Percentiles rank a stretch among this genome's conserved stretches.
These are phyloP conservation scores for Mico argentatus DNA, from an alignment of 2,797 vertebrate species.

Conservation along the genomic window DNA sequence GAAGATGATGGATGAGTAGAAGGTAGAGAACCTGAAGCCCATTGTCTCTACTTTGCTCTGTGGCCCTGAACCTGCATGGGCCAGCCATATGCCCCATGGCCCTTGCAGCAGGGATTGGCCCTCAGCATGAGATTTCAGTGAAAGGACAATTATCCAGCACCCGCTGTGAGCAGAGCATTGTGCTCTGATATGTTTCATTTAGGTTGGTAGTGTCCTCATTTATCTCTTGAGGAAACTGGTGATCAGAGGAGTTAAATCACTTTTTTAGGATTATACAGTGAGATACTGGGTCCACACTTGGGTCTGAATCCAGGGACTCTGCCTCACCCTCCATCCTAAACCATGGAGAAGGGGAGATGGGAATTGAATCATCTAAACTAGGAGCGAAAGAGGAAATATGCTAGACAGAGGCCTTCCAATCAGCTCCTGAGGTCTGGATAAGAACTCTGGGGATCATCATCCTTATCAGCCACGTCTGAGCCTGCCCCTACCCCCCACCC, in stretches of 20 bases:
- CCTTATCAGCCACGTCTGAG: neutral
- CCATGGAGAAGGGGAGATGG: neutral
- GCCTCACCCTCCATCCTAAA: neutral
- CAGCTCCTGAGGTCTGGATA: neutral
- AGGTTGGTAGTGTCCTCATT: neutral
- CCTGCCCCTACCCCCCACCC: neutral
- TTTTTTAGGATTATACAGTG: neutral
- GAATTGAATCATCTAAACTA: neutral
- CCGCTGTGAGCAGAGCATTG: neutral
- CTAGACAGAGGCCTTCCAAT: neutral
- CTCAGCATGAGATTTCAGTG: neutral
- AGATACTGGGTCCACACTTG: neutral
- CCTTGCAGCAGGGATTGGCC: neutral
- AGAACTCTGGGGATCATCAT: neutral
- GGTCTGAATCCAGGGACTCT: neutral
- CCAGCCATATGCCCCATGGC: rapidly evolving
- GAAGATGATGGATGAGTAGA: neutral
- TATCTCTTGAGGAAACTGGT: neutral
- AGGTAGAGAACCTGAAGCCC: neutral
- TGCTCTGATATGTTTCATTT: neutral
- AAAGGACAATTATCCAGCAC: neutral
- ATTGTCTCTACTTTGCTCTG: neutral
- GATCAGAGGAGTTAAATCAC: neutral
- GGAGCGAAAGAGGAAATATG: neutral
- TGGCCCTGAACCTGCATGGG: neutral